A percentile compares a stretch with the other conserved stretches of the same genome.
Evolutionary conservation across 2,797 vertebrate genomes (phyloP).

Genomic region (Streptopelia turtur): DNA sequence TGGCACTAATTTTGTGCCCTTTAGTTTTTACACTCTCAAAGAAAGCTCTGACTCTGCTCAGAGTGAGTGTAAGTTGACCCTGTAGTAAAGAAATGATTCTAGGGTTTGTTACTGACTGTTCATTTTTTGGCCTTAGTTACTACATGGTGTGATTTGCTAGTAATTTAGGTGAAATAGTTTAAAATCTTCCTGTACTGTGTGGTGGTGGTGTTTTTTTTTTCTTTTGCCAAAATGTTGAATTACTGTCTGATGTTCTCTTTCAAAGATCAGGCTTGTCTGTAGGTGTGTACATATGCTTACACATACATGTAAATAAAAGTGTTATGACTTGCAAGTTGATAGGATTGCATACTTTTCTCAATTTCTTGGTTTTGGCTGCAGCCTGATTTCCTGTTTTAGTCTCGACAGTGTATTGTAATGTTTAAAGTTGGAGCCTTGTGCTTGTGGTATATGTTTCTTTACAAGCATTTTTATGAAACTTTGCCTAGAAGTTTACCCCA

Average conservation of each 20-base stretch:
- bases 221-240: neutral
- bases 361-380: slow-evolving; percentile 2
- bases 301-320: neutral
- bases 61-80: neutral
- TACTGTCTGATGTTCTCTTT: neutral
- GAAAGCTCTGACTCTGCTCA: neutral
- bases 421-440: neutral
- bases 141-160: neutral
- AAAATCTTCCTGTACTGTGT: neutral
- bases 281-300: neutral
- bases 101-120: neutral
- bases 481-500: neutral
- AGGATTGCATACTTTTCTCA: neutral
- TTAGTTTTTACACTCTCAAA: neutral
- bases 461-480: neutral
- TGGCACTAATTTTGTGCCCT: neutral
- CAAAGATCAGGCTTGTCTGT: neutral
- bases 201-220: neutral
- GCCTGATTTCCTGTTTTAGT: neutral
- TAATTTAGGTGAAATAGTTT: neutral
- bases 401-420: neutral
- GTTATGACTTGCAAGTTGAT: neutral
- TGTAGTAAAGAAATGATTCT: neutral
- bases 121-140: neutral
- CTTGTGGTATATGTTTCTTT: neutral